These are phyloP conservation scores for Abrostola triplasia DNA, from an alignment of 2,888 invertebrate species.

Conservation along the genomic window DNA sequence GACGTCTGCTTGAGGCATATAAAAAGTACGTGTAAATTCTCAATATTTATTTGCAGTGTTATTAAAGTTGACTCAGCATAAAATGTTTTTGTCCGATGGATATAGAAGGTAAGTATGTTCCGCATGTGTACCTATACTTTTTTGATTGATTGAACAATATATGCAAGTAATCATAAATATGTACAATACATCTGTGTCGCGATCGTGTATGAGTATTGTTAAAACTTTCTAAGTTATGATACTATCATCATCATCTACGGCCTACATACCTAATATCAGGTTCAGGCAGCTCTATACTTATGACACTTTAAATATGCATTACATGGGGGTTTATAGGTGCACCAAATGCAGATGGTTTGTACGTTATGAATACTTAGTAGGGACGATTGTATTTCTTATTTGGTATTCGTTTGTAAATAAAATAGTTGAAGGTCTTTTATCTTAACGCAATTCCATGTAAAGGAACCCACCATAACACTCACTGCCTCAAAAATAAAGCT, in stretches of 20 bases:
- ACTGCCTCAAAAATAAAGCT: too few relatives aligned
- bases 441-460: too few relatives aligned
- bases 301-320: neutral
- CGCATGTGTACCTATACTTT: neutral
- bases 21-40: slow-evolving; percentile 11
- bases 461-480: too few relatives aligned
- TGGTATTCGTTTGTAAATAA: too few relatives aligned
- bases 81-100: slow-evolving; percentile 6
- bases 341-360: too few relatives aligned
- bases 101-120: slow-evolving; percentile 15
- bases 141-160: neutral
- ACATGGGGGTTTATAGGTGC: too few relatives aligned
- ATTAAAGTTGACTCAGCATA: slow-evolving; percentile 15
- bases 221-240: slow-evolving; percentile 3
- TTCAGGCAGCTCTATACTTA: neutral
- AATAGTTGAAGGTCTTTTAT: too few relatives aligned
- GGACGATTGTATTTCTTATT: too few relatives aligned
- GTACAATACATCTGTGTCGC: slow-evolving; percentile 19
- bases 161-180: slow-evolving; percentile 8
- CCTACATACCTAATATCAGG: neutral
- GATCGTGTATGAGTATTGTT: neutral
- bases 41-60: neutral
- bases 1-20: slow-evolving; percentile 2
- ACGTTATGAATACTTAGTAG: too few relatives aligned
- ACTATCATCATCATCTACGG: slow-evolving; percentile 5